Percentiles rank a stretch among this genome's conserved stretches.
Evolutionary conservation across 2,888 invertebrate species (phyloP).

Genomic region (Empis stercorea): DNA sequence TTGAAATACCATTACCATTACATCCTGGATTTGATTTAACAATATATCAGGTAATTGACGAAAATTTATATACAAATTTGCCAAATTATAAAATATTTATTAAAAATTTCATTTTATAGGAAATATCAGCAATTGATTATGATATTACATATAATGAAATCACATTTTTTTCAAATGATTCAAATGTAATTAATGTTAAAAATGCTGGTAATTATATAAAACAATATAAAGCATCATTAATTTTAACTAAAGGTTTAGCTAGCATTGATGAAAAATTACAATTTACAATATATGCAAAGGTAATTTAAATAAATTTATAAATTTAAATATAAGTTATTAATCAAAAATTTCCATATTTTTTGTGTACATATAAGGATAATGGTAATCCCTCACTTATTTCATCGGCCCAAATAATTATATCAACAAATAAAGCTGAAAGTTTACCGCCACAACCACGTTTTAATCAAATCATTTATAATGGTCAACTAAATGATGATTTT

Average conservation of each 20-base stretch:
- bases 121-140: constrained; percentile 18
- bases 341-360: not conserved
- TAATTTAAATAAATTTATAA: constrained; percentile 8
- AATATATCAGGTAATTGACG: constrained; percentile 11
- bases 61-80: no score
- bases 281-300: constrained; percentile 20
- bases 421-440: constrained; percentile 13
- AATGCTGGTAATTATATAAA: constrained; percentile 12
- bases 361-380: constrained; percentile 14
- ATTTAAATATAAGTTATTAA: not conserved
- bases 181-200: constrained; percentile 12
- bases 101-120: constrained; percentile 4
- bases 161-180: constrained; percentile 16
- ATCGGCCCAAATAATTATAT: constrained; percentile 14
- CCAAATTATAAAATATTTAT: not conserved
- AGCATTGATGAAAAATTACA: constrained; percentile 13
- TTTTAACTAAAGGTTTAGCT: constrained; percentile 14
- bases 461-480: constrained; percentile 5
- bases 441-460: constrained; percentile 16
- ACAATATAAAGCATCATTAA: constrained; percentile 16
- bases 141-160: constrained; percentile 19
- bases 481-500: constrained; percentile 7
- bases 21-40: constrained; percentile 19
- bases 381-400: constrained; percentile 13
- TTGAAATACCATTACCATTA: constrained; percentile 19